phyloP scores from a whole-genome alignment of 2,113 vertebrate species.

The Clarias batrachus region DNA sequence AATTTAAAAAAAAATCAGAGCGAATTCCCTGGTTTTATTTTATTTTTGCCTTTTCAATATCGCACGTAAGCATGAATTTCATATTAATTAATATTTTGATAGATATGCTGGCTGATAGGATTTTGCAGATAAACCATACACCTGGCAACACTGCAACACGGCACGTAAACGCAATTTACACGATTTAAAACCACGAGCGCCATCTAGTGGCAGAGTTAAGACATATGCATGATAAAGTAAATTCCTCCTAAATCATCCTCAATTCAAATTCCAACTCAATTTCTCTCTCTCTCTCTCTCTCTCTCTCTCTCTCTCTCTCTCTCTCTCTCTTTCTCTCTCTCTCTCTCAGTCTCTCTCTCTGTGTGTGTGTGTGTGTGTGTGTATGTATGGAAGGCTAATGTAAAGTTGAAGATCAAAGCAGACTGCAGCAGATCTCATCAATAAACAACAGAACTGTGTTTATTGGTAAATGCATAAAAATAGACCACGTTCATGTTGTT shows the following conservation, averaged over 20 bases:
- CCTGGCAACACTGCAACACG: background rate
- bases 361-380: background rate
- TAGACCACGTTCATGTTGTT: background rate
- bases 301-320: background rate
- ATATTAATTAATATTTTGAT: background rate
- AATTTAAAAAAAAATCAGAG: too few relatives aligned
- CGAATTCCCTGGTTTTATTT: background rate
- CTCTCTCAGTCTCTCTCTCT: background rate
- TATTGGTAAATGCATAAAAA: background rate
- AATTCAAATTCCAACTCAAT: background rate
- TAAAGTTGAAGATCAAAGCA: background rate
- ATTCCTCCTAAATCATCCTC: background rate
- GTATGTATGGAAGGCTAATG: background rate
- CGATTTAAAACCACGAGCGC: slow-evolving; percentile 66
- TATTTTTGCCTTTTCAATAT: background rate
- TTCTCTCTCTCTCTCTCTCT: background rate
- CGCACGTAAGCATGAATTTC: background rate
- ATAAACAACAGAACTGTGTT: background rate
- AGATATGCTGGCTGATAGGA: background rate
- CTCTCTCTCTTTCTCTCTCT: background rate
- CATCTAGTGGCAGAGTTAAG: slow-evolving; percentile 66
- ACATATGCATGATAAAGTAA: background rate
- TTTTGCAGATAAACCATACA: background rate
- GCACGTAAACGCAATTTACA: background rate
- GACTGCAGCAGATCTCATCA: background rate